phyloP scores from a whole-genome alignment of 2,113 vertebrate species.

The Bufo gargarizans region DNA sequence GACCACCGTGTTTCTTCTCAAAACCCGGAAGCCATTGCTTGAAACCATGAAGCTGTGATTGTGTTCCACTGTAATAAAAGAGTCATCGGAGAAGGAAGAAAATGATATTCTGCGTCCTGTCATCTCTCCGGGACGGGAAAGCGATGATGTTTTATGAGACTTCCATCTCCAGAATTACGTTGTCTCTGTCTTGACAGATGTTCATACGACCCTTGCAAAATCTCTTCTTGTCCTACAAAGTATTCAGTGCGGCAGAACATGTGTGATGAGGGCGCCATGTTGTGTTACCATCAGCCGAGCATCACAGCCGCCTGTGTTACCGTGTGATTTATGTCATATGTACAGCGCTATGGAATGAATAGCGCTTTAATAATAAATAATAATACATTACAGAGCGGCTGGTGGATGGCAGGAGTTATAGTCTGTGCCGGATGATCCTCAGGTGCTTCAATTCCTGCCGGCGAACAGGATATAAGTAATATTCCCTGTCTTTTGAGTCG shows the following conservation, averaged over 20 bases:
- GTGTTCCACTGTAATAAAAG: not conserved
- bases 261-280: constrained; percentile 20
- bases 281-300: constrained; percentile 20
- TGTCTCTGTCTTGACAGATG: not conserved
- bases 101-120: constrained; percentile 17
- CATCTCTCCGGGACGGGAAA: not conserved
- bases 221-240: not conserved
- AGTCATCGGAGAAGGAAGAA: not conserved
- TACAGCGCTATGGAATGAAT: no score
- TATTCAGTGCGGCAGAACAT: not conserved
- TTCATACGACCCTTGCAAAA: not conserved
- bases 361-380: no score
- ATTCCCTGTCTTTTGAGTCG: no score
- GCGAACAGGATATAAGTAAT: no score
- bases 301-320: not conserved
- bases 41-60: not conserved
- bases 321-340: constrained; percentile 2
- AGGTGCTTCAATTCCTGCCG: not conserved
- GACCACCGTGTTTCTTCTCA: not conserved
- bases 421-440: not conserved
- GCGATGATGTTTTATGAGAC: constrained; percentile 27
- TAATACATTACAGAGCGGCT: not conserved
- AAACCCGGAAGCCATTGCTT: not conserved
- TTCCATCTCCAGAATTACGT: not conserved
- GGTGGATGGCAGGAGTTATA: not conserved